Conservation (phyloP, 2,888 invertebrate genomes). For the Dicyrtomina minuta region DNA sequence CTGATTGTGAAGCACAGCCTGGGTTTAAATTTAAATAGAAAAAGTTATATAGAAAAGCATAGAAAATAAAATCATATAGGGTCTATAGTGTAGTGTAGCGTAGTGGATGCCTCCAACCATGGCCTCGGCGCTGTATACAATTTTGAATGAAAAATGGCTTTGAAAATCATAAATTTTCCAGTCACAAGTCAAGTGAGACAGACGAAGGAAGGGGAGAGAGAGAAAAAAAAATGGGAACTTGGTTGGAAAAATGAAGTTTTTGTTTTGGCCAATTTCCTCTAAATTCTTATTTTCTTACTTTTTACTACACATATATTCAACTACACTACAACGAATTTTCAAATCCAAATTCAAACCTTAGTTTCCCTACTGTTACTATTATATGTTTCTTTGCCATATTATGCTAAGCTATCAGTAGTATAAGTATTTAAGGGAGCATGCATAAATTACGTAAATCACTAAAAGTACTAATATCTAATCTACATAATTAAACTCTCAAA, state of each 20-base stretch:
- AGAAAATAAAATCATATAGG: neutral
- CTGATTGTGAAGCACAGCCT: no score
- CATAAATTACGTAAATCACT: no score
- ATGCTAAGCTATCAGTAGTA: no score
- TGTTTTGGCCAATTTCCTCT: constrained; percentile 4
- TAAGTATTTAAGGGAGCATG: no score
- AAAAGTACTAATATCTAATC: no score
- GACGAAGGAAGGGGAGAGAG: neutral
- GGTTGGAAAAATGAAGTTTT: constrained; percentile 19
- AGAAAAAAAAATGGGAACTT: constrained; percentile 18
- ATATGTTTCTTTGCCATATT: no score
- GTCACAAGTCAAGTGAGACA: constrained; percentile 23
- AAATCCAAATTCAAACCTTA: no score
- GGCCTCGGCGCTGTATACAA: no score
- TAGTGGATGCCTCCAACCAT: neutral
- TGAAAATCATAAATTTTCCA: constrained; percentile 40
- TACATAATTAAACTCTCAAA: no score
- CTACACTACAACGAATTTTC: no score
- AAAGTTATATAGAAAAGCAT: neutral
- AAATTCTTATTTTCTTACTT: neutral
- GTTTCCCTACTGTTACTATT: no score
- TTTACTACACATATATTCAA: neutral
- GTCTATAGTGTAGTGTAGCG: neutral
- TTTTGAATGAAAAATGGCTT: constrained; percentile 40
- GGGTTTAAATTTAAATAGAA: neutral